Evolutionary conservation across 2,113 vertebrate species (phyloP).

Genomic region (Oenanthe melanoleuca): DNA sequence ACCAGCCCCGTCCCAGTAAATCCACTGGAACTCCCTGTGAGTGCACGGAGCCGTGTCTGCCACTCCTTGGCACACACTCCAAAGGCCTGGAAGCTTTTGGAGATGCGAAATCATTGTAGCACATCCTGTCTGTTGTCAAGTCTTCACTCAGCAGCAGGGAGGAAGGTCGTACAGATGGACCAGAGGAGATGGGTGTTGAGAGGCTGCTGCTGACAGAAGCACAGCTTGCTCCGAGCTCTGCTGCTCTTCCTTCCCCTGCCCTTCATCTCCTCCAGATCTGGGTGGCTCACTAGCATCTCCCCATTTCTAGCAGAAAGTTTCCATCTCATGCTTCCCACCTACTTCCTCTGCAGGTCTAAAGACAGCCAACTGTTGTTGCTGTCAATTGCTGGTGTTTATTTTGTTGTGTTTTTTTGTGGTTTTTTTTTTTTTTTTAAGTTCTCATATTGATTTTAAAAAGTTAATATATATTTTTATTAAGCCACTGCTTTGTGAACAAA

Average conservation of each 20-base stretch:
- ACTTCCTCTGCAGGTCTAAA: background rate
- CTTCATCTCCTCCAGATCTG: background rate
- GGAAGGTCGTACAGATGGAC: background rate
- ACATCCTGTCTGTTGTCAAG: background rate
- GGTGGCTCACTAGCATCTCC: background rate
- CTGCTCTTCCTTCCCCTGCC: background rate
- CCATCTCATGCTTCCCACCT: background rate
- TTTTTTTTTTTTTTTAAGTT: background rate
- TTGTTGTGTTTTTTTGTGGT: too few relatives aligned
- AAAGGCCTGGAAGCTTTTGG: background rate
- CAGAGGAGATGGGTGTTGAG: background rate
- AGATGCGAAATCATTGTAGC: background rate
- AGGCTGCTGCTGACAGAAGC: conserved; percentile 13
- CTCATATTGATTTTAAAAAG: background rate
- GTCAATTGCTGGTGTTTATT: background rate
- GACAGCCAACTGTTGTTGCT: background rate
- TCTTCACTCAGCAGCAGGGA: background rate
- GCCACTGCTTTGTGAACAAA: background rate
- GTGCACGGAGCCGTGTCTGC: background rate
- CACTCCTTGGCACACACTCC: background rate
- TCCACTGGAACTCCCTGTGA: background rate
- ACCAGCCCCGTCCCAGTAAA: too few relatives aligned
- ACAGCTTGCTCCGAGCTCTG: background rate
- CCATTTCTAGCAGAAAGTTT: background rate
- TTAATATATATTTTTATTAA: background rate